phyloP scores from a whole-genome alignment of 2,888 invertebrate species.

The Alsophila aescularia region DNA sequence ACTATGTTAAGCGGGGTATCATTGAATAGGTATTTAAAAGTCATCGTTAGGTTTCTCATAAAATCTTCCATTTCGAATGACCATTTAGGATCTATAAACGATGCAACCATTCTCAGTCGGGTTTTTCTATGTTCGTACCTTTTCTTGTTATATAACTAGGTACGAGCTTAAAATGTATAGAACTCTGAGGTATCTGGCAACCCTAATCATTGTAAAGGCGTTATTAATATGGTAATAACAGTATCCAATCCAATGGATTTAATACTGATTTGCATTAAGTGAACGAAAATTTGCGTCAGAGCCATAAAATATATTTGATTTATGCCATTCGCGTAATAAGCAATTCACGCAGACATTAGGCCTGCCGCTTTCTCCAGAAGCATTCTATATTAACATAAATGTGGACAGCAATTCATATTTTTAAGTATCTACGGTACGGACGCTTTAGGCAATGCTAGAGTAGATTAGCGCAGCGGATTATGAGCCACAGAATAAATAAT shows the following conservation, averaged over 20 bases:
- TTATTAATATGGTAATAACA: constrained; percentile 19
- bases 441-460: not conserved
- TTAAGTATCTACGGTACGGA: not conserved
- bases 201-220: constrained; percentile 8
- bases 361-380: constrained; percentile 21
- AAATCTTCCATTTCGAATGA: too few species aligned
- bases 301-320: constrained; percentile 17
- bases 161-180: too few species aligned
- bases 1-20: too few species aligned
- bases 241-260: constrained; percentile 13
- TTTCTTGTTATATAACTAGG: too few species aligned
- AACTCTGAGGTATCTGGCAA: not conserved
- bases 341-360: constrained; percentile 10
- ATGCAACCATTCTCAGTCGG: too few species aligned
- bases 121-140: too few species aligned
- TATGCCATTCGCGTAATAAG: constrained; percentile 14
- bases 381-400: constrained; percentile 18
- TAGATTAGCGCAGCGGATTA: too few species aligned
- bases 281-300: constrained; percentile 10
- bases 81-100: too few species aligned
- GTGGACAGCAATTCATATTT: constrained; percentile 13
- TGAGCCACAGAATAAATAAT: too few species aligned
- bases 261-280: constrained; percentile 11
- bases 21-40: too few species aligned
- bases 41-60: too few species aligned